Evolutionary conservation across 2,113 vertebrate species (phyloP).

Genomic region (Microcebus ravelobensis): DNA sequence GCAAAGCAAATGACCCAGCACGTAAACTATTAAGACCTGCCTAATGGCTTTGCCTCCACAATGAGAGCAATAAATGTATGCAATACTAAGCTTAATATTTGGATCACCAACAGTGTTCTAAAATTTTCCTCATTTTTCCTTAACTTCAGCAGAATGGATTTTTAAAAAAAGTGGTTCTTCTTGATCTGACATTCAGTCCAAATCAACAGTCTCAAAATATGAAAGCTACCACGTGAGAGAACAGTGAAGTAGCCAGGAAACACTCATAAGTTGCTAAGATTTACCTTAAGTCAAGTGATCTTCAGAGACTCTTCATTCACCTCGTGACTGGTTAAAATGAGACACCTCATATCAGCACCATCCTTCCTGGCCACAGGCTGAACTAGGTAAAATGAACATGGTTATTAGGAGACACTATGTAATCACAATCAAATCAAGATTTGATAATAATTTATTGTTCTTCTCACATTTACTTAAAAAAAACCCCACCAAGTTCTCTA

Average conservation of each 20-base stretch:
- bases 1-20: not conserved
- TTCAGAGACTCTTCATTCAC: not conserved
- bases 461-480: conserved; percentile 42
- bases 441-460: conserved; percentile 40
- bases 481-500: conserved; percentile 44
- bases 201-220: not conserved
- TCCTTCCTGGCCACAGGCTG: not conserved
- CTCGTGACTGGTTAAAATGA: not conserved
- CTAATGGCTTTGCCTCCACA: not conserved
- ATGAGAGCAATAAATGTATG: not conserved
- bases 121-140: not conserved
- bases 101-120: not conserved
- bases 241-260: not conserved
- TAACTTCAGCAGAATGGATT: not conserved
- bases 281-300: not conserved
- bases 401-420: not conserved
- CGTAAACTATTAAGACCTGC: not conserved
- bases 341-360: not conserved
- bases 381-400: not conserved
- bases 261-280: not conserved
- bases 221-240: not conserved
- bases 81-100: not conserved
- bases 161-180: not conserved
- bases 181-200: not conserved
- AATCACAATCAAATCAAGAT: conserved; percentile 10